Evolutionary conservation across 2,888 invertebrate genomes (phyloP), one percentile per base, ranked within the genome.

Genomic region (Rosalia funebris): DNA sequence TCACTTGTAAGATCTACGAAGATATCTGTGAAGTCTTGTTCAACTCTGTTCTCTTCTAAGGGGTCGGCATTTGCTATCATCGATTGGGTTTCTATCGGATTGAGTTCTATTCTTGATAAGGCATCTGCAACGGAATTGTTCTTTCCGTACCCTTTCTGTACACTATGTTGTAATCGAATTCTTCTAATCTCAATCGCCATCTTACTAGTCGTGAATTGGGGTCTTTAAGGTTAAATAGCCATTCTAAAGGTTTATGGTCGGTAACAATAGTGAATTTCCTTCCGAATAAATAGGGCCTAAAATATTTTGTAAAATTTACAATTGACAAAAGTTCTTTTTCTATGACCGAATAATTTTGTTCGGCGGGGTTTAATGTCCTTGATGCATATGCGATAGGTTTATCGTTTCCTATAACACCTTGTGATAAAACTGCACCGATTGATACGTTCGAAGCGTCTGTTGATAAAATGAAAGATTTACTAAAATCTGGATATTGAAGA

Each of bases 221-320:
- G 12, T 63, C 63, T 47, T 66, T 63, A 0, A 63, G 16, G 1
- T 19, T 50, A 31, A 58, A 57, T 31, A 63, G 31, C 57, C 62
- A 65, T 50, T 57, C 50, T 10, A 65, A 25, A 0, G 62, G 59
- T 44, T 65, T 65, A 25, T 62, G 60, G 39, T 62, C 57, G 2
- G 47, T 57, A 12, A 62, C 12, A n/a, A 64, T 64, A 16, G 53
- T 54, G 12, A 61, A 58, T 41, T 61, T 54, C n/a, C 34, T n/a
- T 17, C 62, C 55, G 15, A 45, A 63, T 1, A 69, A 11, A 20
- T 69, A 68, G 1, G 70, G 66, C 19, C 66, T 36, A 16, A 69
- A 69, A 37, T 62, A 55, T 34, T 70, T 69, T 1, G 42, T 45
- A 0, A 65, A 53, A 59, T 32, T 50, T 0, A 54, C 34, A 4